phyloP scores from a whole-genome alignment of 2,113 vertebrate genomes.

The Tragelaphus buxtoni region DNA sequence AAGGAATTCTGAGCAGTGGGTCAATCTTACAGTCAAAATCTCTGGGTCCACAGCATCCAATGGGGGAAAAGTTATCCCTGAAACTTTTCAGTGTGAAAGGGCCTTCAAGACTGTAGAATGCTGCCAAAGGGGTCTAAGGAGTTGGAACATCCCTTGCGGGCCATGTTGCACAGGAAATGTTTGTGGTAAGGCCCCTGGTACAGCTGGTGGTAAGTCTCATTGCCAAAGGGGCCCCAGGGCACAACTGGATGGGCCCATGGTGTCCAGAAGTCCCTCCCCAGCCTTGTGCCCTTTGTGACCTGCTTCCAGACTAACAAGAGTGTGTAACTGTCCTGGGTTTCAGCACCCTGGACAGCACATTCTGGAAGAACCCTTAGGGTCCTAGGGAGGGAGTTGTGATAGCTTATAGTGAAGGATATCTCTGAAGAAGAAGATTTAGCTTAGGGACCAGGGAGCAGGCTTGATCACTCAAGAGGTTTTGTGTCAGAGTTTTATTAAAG shows the following conservation, averaged over 20 bases:
- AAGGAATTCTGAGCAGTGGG: not conserved
- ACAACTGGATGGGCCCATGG: not conserved
- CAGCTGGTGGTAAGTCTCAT: not conserved
- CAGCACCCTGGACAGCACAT: not conserved
- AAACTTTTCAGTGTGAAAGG: not conserved
- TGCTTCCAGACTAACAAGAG: not conserved
- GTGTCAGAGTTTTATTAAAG: not conserved
- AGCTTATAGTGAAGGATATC: not conserved
- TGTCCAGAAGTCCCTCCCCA: not conserved
- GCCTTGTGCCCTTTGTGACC: not conserved
- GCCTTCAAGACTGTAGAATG: not conserved
- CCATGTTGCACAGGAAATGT: not conserved
- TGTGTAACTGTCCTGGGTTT: not conserved
- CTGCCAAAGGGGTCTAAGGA: not conserved
- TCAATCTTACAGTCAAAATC: not conserved
- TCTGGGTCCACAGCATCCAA: not conserved
- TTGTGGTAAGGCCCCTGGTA: not conserved
- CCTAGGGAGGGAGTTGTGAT: not conserved
- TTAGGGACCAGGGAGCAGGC: not conserved
- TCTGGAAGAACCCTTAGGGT: not conserved
- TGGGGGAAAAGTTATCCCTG: not conserved
- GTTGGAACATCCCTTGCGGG: not conserved
- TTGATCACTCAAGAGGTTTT: not conserved
- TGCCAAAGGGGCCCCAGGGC: not conserved
- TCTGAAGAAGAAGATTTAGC: not conserved